phyloP scores from a whole-genome alignment of 2,888 invertebrate genomes.

The Pristionchus arcanus region DNA sequence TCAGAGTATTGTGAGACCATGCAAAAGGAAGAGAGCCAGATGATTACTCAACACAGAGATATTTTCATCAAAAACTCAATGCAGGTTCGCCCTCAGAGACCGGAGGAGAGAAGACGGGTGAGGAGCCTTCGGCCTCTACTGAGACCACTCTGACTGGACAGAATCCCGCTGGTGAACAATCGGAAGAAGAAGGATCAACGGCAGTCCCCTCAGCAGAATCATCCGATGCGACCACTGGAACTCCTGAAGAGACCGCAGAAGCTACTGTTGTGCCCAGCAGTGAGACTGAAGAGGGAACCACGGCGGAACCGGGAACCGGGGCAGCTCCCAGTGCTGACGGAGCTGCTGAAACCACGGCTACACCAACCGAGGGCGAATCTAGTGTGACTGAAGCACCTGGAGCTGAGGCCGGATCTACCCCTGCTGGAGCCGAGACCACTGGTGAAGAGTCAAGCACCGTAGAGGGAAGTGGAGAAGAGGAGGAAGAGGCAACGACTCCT shows the following conservation, averaged over 20 bases:
- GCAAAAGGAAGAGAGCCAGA: no score
- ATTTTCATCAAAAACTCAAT: neutral
- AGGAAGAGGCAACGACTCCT: neutral
- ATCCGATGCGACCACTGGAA: neutral
- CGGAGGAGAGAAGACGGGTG: neutral
- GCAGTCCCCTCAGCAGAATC: neutral
- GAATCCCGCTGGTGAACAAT: neutral
- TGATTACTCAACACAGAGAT: no score
- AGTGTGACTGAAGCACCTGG: neutral
- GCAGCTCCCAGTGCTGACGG: neutral
- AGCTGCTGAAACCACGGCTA: neutral
- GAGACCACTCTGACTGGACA: slow-evolving; percentile 22
- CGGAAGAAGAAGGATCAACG: neutral
- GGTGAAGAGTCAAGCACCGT: neutral
- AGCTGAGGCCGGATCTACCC: neutral
- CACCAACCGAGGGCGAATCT: neutral
- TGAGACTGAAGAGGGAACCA: slow-evolving; percentile 26
- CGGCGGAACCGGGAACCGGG: neutral
- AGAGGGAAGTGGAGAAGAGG: slow-evolving; percentile 32
- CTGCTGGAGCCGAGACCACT: neutral
- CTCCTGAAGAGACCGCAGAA: neutral
- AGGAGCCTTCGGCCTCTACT: neutral
- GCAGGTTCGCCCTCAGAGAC: neutral
- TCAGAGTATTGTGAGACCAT: no score
- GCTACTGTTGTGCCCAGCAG: neutral